These are phyloP conservation scores for Hyposoter didymator DNA, from an alignment of 2,888 invertebrate genomes.

Conservation along the genomic window DNA sequence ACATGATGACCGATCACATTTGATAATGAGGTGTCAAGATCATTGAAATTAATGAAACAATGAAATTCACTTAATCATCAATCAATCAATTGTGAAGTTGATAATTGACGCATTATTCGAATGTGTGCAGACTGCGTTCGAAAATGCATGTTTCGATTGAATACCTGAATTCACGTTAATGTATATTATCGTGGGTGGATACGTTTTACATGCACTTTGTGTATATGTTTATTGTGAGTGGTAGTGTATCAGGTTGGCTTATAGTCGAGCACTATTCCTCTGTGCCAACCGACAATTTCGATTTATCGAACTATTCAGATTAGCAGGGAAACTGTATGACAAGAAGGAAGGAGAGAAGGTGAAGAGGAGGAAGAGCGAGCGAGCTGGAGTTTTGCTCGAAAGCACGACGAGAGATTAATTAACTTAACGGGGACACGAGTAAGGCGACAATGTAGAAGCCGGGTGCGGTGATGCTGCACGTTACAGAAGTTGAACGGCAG, in stretches of 20 bases:
- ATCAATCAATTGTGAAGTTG: conserved; percentile 25
- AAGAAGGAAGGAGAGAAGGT: conserved; percentile 5
- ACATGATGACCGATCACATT: not conserved
- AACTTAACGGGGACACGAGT: conserved; percentile 42
- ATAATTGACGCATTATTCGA: not conserved
- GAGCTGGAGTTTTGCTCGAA: conserved; percentile 33
- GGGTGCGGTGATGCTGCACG: conserved; percentile 18
- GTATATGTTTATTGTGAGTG: not conserved
- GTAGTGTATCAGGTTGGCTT: conserved; percentile 16
- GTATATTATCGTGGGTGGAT: not conserved
- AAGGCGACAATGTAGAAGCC: conserved; percentile 28
- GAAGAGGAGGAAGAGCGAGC: conserved; percentile 12
- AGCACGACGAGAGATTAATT: conserved; percentile 60
- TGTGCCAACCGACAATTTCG: conserved; percentile 49
- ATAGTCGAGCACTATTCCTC: conserved; percentile 13
- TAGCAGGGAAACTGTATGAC: conserved; percentile 47
- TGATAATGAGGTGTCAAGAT: not conserved
- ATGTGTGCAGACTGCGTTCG: conserved; percentile 6
- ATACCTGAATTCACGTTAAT: not conserved
- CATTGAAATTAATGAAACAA: conserved; percentile 16
- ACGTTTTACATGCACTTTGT: not conserved
- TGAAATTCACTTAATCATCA: not conserved
- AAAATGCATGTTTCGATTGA: conserved; percentile 14
- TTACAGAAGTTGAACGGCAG: conserved; percentile 25
- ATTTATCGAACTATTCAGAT: conserved; percentile 63